phyloP scores from a whole-genome alignment of 2,113 vertebrate genomes.

The Pollachius pollachius region DNA sequence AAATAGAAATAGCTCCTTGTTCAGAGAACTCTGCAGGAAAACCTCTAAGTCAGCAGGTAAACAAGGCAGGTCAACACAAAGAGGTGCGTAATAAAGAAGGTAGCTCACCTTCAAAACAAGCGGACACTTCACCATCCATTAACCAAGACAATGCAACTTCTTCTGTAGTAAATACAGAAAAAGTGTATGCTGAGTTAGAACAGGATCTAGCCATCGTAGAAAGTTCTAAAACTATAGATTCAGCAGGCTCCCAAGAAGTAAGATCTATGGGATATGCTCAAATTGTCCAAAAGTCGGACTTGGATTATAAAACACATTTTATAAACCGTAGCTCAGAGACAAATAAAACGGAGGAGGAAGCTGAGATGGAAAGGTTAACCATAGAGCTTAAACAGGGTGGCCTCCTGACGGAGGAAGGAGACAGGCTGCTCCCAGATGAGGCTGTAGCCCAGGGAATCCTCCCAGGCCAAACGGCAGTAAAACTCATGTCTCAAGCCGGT shows the following conservation, averaged over 20 bases:
- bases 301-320: constrained; percentile 6
- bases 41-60: background rate
- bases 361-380: constrained; percentile 71
- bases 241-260: background rate
- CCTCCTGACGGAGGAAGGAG: constrained; percentile 71
- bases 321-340: constrained; percentile 11
- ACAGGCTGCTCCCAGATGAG: constrained; percentile 83
- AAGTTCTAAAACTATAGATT: constrained; percentile 1
- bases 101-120: constrained; percentile 1
- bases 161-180: background rate
- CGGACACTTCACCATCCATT: background rate
- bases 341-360: constrained; percentile 42
- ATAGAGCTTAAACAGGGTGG: constrained; percentile 79
- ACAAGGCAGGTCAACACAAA: background rate
- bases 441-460: constrained; percentile 78
- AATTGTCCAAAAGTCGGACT: background rate
- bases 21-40: background rate
- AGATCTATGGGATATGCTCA: background rate
- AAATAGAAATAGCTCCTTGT: constrained; percentile 11
- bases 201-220: background rate
- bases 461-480: constrained; percentile 82
- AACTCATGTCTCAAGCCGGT: constrained; percentile 81
- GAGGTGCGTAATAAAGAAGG: constrained; percentile 12
- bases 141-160: background rate
- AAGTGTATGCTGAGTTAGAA: background rate